These are phyloP conservation scores for Tetrao urogallus DNA, from an alignment of 2,113 vertebrate genomes.

Conservation along the genomic window DNA sequence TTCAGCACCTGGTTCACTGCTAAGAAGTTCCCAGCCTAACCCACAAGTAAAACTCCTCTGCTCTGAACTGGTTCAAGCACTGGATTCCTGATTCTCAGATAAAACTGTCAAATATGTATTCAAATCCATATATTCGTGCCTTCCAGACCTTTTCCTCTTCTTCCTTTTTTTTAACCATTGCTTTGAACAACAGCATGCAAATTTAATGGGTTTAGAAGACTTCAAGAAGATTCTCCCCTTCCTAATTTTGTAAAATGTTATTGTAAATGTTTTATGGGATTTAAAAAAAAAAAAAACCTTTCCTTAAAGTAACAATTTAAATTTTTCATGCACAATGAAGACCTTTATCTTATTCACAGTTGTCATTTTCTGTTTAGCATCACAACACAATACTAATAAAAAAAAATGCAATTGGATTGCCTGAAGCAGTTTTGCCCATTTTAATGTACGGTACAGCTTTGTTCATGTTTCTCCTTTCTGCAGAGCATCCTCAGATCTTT, in stretches of 20 bases:
- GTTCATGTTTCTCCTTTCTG: neutral
- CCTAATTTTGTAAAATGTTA: slow-evolving; percentile 70
- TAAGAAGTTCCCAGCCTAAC: slow-evolving; percentile 6
- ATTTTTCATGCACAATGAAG: slow-evolving; percentile 68
- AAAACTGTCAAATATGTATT: slow-evolving; percentile 15
- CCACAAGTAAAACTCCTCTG: slow-evolving; percentile 2
- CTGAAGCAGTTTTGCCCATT: slow-evolving; percentile 33
- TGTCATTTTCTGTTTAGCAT: slow-evolving; percentile 60
- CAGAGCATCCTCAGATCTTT: neutral
- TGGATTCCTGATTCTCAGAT: slow-evolving; percentile 9
- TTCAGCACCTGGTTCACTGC: neutral
- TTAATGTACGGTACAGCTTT: slow-evolving; percentile 24
- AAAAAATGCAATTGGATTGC: slow-evolving; percentile 25
- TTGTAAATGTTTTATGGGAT: slow-evolving; percentile 64
- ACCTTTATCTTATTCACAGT: slow-evolving; percentile 67
- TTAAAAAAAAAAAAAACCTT: neutral
- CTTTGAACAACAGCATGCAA: slow-evolving; percentile 67
- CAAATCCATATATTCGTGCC: neutral
- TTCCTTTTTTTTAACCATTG: slow-evolving; percentile 49
- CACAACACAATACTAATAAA: slow-evolving; percentile 50
- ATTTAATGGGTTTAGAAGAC: slow-evolving; percentile 57
- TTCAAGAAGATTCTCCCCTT: slow-evolving; percentile 62
- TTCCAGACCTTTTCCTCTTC: slow-evolving; percentile 36
- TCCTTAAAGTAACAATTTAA: slow-evolving; percentile 67
- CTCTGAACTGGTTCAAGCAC: neutral